Percentiles rank a stretch among this genome's conserved stretches.
Conservation (phyloP, 2,113 vertebrate genomes). For the Syrmaticus mikado region DNA sequence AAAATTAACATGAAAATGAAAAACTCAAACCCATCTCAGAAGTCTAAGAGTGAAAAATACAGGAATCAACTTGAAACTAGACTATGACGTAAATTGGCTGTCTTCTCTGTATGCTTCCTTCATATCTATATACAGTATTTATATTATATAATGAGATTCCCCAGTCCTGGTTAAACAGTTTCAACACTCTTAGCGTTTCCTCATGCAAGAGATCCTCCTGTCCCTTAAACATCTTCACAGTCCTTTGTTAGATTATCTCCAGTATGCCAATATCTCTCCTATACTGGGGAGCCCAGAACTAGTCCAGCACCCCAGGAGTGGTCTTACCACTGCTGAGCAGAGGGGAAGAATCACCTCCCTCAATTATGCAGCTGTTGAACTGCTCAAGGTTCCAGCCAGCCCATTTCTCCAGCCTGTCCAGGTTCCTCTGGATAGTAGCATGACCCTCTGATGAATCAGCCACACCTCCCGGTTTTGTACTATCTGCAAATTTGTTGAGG, state of each 20-base stretch:
- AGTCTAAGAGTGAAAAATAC: not conserved
- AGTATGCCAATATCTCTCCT: not conserved
- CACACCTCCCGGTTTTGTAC: not conserved
- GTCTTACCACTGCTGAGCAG: not conserved
- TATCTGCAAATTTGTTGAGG: not conserved
- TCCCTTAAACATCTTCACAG: not conserved
- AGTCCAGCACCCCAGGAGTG: not conserved
- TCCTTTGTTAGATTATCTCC: not conserved
- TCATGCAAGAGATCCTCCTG: not conserved
- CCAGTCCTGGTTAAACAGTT: not conserved
- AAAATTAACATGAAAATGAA: not conserved
- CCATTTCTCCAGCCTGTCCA: not conserved
- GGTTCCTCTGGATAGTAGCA: not conserved
- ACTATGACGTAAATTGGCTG: not conserved
- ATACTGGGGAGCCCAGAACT: not conserved
- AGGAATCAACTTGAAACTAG: not conserved
- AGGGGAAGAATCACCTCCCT: not conserved
- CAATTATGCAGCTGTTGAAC: not conserved
- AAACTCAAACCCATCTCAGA: not conserved
- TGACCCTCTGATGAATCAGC: rapidly evolving
- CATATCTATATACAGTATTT: not conserved
- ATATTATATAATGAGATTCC: not conserved
- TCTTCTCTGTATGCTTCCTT: not conserved
- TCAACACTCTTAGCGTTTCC: not conserved
- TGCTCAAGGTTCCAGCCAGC: not conserved